A percentile compares a stretch with the other conserved stretches of the same genome.
Evolutionary conservation across 2,113 vertebrate genomes (phyloP).

Genomic region (Oreochromis spilurus): DNA sequence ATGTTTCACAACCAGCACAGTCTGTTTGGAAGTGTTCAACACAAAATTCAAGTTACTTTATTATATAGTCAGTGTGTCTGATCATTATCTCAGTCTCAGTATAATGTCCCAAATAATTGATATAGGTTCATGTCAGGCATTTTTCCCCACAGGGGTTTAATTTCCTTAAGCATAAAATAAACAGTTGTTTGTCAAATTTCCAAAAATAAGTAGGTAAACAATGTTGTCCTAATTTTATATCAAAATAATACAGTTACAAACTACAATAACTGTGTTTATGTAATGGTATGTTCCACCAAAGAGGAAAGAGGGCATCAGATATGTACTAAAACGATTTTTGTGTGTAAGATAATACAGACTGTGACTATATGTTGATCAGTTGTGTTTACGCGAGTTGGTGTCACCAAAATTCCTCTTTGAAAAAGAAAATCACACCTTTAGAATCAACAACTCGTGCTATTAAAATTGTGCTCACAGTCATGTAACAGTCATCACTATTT

Average conservation of each 20-base stretch:
- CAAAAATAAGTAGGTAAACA: not conserved
- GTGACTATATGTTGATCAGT: not conserved
- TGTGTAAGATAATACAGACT: fast-evolving
- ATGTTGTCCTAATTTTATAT: not conserved
- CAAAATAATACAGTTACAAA: not conserved
- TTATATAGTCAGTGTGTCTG: not conserved
- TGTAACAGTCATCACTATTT: not conserved
- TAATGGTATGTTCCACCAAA: not conserved
- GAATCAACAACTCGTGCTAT: fast-evolving
- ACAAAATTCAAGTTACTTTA: fast-evolving
- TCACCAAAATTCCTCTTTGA: not conserved
- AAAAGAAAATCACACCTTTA: not conserved
- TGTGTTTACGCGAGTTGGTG: not conserved
- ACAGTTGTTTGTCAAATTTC: fast-evolving
- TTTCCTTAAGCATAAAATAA: not conserved
- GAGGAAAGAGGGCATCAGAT: fast-evolving
- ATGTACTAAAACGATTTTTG: fast-evolving
- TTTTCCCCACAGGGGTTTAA: fast-evolving
- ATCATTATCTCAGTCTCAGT: not conserved
- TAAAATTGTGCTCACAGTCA: not conserved
- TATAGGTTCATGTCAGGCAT: fast-evolving
- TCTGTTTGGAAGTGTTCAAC: not conserved
- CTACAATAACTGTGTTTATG: not conserved
- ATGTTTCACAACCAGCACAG: not conserved
- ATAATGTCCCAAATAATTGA: fast-evolving